A percentile compares a stretch with the other conserved stretches of the same genome.
Conservation (phyloP, 92 coral and sea anemone species). For the Zoanthus solanderi region DNA sequence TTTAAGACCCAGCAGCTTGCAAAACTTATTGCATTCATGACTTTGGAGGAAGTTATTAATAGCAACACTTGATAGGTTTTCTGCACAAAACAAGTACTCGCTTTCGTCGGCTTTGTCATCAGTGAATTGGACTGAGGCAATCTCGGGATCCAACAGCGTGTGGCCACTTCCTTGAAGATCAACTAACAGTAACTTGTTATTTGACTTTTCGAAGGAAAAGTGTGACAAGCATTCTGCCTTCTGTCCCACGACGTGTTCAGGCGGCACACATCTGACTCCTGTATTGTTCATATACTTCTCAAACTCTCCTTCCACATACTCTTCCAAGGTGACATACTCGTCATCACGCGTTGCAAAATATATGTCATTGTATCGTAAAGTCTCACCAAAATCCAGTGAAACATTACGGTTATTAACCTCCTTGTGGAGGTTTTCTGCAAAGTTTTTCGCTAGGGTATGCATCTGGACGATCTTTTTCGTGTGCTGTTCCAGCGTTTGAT, state of each 20-base stretch:
- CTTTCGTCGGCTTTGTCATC: background rate
- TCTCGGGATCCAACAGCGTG: background rate
- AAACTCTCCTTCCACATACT: background rate
- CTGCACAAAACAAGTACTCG: background rate
- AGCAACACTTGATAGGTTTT: background rate
- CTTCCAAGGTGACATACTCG: background rate
- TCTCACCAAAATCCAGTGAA: background rate
- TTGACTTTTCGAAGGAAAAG: background rate
- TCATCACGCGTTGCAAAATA: background rate
- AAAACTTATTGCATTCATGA: background rate
- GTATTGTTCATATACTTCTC: background rate
- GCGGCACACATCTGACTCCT: background rate
- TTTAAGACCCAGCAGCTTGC: background rate
- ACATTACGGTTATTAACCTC: background rate
- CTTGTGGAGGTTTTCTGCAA: background rate
- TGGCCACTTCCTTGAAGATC: background rate
- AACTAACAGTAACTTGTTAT: background rate
- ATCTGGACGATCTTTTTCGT: background rate
- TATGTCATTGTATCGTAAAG: background rate
- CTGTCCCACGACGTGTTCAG: background rate
- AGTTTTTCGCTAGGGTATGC: background rate
- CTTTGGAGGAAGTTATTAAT: background rate
- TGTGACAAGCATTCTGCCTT: background rate
- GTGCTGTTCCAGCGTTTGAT: too few relatives aligned
- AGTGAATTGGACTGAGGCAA: background rate